These are phyloP conservation scores for Xerus rutilus DNA, from an alignment of 2,797 vertebrate genomes.

Conservation along the genomic window DNA sequence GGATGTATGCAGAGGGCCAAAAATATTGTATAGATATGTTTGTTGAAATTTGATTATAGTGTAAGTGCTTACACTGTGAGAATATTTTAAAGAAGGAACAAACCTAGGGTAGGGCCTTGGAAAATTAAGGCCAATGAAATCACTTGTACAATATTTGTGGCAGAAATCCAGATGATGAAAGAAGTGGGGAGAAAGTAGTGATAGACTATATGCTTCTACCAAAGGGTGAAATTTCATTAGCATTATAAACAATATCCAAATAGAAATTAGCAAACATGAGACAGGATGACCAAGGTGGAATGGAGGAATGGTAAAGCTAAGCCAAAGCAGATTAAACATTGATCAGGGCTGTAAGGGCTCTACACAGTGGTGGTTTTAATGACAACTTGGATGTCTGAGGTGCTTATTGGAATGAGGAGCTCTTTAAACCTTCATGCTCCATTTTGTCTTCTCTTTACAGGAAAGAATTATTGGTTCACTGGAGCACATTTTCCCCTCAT, in stretches of 20 bases:
- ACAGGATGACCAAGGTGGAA: not conserved
- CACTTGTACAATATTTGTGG: not conserved
- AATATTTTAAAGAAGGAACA: not conserved
- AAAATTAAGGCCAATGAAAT: not conserved
- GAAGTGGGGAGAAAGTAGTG: not conserved
- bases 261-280: not conserved
- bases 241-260: not conserved
- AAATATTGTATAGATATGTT: not conserved
- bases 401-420: not conserved
- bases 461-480: not conserved
- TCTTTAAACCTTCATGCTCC: not conserved
- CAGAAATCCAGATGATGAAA: not conserved
- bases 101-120: not conserved
- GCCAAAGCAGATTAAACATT: not conserved
- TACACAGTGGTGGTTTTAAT: not conserved
- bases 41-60: constrained; percentile 18
- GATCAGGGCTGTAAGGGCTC: not conserved
- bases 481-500: not conserved
- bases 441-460: not conserved
- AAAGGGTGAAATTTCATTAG: not conserved
- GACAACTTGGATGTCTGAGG: not conserved
- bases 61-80: not conserved
- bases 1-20: not conserved
- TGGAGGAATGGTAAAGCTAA: not conserved
- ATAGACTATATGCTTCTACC: not conserved